Evolutionary conservation across 1,140 invertebrate genomes (phyloP).

Genomic region (Cardiocondyla obscurior): DNA sequence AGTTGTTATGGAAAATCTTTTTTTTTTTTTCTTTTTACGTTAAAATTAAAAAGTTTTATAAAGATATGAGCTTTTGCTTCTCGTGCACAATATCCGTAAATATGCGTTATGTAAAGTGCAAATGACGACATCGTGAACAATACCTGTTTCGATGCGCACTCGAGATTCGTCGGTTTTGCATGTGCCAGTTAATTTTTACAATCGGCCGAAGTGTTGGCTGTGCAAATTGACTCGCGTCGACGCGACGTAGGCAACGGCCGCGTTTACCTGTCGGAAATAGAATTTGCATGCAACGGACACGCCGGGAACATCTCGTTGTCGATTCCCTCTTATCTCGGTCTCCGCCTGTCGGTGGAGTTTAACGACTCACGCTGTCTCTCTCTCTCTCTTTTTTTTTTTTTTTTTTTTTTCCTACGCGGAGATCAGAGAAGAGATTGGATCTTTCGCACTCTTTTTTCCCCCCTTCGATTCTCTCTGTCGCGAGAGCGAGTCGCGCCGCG

Average conservation of each 20-base stretch:
- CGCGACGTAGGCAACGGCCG: neutral
- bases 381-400: too few species aligned
- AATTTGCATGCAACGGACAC: conserved; percentile 13
- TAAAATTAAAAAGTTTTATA: too few species aligned
- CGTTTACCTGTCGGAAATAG: conserved; percentile 38
- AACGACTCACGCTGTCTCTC: conserved; percentile 18
- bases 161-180: conserved; percentile 14
- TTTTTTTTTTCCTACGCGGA: conserved; percentile 4
- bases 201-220: conserved; percentile 7
- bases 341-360: conserved; percentile 7
- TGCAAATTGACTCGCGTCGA: conserved; percentile 37
- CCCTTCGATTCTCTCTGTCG: neutral
- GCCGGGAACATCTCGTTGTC: conserved; percentile 7
- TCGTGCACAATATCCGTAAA: neutral
- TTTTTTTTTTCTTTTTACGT: too few species aligned
- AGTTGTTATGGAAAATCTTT: neutral
- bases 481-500: neutral
- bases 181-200: conserved; percentile 37
- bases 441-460: neutral
- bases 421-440: conserved; percentile 9
- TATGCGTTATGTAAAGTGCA: neutral
- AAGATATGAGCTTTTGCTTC: neutral
- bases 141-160: neutral
- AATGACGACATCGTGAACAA: neutral
- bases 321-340: conserved; percentile 36